A percentile compares a stretch with the other conserved stretches of the same genome.
Conservation (phyloP, 2,797 vertebrate species). For the Cyclopterus lumpus region DNA sequence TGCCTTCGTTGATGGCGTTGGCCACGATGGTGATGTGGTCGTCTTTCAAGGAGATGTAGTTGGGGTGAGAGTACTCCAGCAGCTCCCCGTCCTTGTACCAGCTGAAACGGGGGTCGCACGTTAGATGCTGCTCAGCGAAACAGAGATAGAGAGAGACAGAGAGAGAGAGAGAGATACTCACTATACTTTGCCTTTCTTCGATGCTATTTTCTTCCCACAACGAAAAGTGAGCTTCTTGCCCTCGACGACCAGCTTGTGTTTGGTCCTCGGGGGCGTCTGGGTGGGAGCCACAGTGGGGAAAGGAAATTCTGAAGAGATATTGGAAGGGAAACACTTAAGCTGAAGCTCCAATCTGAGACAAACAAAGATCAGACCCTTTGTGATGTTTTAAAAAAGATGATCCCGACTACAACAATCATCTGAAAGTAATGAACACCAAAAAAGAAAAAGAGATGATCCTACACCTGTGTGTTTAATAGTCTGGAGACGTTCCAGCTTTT, state of each 20-base stretch:
- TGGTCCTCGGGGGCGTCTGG: slow-evolving; percentile 88
- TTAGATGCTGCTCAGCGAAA: slow-evolving; percentile 2
- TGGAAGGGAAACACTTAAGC: slow-evolving; percentile 1
- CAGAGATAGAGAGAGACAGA: too few relatives aligned
- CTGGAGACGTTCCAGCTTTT: slow-evolving; percentile 3
- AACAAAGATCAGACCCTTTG: not conserved
- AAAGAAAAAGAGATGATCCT: not conserved
- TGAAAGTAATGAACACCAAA: not conserved
- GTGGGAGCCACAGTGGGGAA: slow-evolving; percentile 91
- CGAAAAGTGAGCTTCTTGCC: slow-evolving; percentile 95
- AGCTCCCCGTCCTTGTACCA: slow-evolving; percentile 98
- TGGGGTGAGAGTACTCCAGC: slow-evolving; percentile 93
- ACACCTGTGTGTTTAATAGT: not conserved
- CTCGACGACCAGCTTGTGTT: slow-evolving; percentile 91
- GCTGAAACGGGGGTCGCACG: slow-evolving; percentile 74
- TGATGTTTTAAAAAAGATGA: not conserved
- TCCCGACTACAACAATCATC: not conserved
- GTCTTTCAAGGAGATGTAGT: slow-evolving; percentile 91
- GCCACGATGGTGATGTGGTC: slow-evolving; percentile 96
- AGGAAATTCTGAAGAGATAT: slow-evolving; percentile 87
- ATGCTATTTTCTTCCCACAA: slow-evolving; percentile 95
- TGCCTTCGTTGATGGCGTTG: slow-evolving; percentile 97
- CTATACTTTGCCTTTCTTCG: slow-evolving; percentile 96
- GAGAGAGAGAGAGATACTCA: slow-evolving; percentile 81
- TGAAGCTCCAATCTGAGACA: slow-evolving; percentile 3